Evolutionary conservation across 2,888 invertebrate species (phyloP).

Genomic region (Tryphoninae sp.): DNA sequence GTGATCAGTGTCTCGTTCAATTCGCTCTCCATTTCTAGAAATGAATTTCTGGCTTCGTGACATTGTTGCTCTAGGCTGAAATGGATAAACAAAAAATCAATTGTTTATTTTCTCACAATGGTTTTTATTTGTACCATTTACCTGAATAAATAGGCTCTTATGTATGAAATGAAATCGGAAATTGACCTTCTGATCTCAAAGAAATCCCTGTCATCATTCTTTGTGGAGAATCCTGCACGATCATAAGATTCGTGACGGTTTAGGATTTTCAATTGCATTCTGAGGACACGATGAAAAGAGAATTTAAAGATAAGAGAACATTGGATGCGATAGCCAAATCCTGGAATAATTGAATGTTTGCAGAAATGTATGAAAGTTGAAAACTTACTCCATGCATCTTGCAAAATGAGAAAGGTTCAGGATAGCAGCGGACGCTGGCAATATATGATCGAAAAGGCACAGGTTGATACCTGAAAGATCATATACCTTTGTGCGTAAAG

Average conservation of each 20-base stretch:
- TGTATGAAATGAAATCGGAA: constrained; percentile 72
- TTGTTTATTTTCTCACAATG: not conserved
- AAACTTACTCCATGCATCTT: constrained; percentile 74
- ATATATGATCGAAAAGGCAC: constrained; percentile 69
- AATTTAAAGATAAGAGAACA: no score
- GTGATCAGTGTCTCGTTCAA: constrained; percentile 70
- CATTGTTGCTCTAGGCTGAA: constrained; percentile 73
- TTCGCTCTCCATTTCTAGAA: constrained; percentile 70
- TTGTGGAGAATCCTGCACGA: constrained; percentile 27
- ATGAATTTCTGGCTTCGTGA: constrained; percentile 65
- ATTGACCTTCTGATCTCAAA: constrained; percentile 69
- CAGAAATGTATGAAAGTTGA: not conserved
- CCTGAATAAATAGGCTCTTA: constrained; percentile 74
- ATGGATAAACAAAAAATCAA: constrained; percentile 32
- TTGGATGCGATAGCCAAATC: no score
- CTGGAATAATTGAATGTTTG: not conserved
- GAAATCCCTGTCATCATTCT: constrained; percentile 67
- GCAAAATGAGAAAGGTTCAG: constrained; percentile 73
- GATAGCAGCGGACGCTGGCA: constrained; percentile 71
- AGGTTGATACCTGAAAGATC: constrained; percentile 57
- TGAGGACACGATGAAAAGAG: constrained; percentile 45
- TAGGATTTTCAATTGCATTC: constrained; percentile 73
- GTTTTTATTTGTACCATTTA: constrained; percentile 51
- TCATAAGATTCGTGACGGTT: constrained; percentile 68
- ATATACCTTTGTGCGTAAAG: constrained; percentile 62